Evolutionary conservation across 2,888 invertebrate genomes (phyloP).

Genomic region (Chrysolina haemoptera): DNA sequence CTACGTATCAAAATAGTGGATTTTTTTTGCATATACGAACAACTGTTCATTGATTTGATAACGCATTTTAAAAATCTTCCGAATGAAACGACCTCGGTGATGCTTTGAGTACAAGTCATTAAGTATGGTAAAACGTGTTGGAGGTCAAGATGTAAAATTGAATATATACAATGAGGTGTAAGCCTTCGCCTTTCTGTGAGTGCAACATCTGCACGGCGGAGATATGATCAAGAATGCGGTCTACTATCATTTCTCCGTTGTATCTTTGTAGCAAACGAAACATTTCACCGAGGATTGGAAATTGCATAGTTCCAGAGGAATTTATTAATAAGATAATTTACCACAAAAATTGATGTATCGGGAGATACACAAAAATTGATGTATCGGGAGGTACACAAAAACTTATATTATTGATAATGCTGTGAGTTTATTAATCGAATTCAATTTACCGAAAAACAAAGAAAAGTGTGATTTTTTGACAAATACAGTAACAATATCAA

Average conservation of each 20-base stretch:
- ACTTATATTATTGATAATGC: too few relatives aligned
- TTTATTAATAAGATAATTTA: not conserved
- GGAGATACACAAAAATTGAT: too few relatives aligned
- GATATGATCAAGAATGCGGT: slow-evolving; percentile 25
- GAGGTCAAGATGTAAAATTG: slow-evolving; percentile 47
- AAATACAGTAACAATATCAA: too few relatives aligned
- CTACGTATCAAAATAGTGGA: too few relatives aligned
- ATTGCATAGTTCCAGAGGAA: not conserved
- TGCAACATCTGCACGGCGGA: slow-evolving; percentile 49
- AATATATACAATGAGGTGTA: slow-evolving; percentile 32
- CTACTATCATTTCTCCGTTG: slow-evolving; percentile 22
- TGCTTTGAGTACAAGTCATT: slow-evolving; percentile 7
- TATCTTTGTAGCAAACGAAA: not conserved
- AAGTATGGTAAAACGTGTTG: slow-evolving; percentile 13
- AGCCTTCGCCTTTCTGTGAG: slow-evolving; percentile 29
- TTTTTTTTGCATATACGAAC: too few relatives aligned
- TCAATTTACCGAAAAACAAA: too few relatives aligned
- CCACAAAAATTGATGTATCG: not conserved
- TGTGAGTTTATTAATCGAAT: too few relatives aligned
- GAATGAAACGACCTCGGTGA: not conserved
- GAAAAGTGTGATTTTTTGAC: too few relatives aligned
- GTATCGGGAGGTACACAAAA: too few relatives aligned
- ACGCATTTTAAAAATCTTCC: not conserved
- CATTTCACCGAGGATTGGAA: not conserved
- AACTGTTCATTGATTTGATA: too few relatives aligned